phyloP scores from a whole-genome alignment of 2,888 invertebrate species.

The Gymnoscelis rufifasciata region DNA sequence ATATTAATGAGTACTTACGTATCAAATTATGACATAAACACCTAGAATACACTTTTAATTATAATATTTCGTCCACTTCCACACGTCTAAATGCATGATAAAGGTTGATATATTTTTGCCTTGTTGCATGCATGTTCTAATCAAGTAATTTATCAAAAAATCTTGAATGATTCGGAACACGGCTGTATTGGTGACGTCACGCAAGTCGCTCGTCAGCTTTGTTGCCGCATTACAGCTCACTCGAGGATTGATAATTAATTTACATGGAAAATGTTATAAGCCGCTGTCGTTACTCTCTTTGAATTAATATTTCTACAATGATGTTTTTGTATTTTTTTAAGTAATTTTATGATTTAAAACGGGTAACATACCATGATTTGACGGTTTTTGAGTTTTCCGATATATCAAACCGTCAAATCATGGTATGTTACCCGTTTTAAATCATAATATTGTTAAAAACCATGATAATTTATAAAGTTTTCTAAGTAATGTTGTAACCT shows the following conservation, averaged over 20 bases:
- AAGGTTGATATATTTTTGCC: neutral
- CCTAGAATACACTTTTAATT: too few species aligned
- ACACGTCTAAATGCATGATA: too few species aligned
- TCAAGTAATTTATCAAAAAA: constrained; percentile 9
- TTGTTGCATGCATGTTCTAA: constrained; percentile 3
- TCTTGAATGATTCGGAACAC: constrained; percentile 30
- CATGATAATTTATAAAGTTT: too few species aligned
- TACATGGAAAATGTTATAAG: constrained; percentile 15
- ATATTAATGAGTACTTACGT: too few species aligned
- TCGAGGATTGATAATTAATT: constrained; percentile 31
- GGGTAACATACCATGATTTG: neutral
- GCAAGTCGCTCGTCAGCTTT: constrained; percentile 66
- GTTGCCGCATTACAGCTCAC: constrained; percentile 47
- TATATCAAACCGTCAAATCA: too few species aligned
- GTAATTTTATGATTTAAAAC: too few species aligned
- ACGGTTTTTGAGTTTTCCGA: too few species aligned
- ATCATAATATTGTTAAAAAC: too few species aligned
- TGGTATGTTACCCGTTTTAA: too few species aligned
- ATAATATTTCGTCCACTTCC: too few species aligned
- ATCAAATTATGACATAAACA: too few species aligned
- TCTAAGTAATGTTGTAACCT: too few species aligned
- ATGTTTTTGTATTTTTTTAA: constrained; percentile 8
- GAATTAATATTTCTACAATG: constrained; percentile 39
- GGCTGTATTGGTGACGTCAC: constrained; percentile 57
- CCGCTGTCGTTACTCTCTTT: constrained; percentile 31